A percentile compares a stretch with the other conserved stretches of the same genome.
phyloP scores from a whole-genome alignment of 2,113 vertebrate species.

The Macroglossus sobrinus region DNA sequence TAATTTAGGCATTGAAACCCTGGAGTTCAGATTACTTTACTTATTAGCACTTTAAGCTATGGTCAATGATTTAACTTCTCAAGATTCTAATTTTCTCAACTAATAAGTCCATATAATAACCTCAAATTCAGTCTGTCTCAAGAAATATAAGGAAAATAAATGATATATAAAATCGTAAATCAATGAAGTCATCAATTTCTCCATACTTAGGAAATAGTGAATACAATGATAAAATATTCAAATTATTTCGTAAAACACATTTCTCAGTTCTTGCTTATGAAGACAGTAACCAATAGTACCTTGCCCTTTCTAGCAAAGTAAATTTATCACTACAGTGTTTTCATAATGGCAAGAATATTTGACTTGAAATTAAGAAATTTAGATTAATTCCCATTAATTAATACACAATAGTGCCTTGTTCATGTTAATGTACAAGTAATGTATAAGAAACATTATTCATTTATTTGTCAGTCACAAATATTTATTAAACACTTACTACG shows the following conservation, averaged over 20 bases:
- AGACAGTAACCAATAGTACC: neutral
- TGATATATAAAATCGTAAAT: too few species aligned
- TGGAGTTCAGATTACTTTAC: neutral
- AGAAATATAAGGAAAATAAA: neutral
- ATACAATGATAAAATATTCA: neutral
- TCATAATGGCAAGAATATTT: neutral
- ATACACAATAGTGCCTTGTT: neutral
- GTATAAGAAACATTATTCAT: neutral
- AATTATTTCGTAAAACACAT: neutral
- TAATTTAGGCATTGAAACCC: neutral
- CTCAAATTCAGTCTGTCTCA: neutral
- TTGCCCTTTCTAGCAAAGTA: neutral
- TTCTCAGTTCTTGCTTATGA: neutral
- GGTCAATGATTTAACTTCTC: neutral
- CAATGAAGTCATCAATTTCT: neutral
- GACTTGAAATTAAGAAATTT: neutral
- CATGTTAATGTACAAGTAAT: neutral
- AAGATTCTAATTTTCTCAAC: neutral
- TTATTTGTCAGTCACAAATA: neutral
- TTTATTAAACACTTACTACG: neutral
- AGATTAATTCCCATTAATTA: neutral
- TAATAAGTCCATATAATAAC: neutral
- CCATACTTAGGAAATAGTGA: neutral
- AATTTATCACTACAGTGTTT: neutral
- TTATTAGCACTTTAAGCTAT: neutral